These are phyloP conservation scores for Drosophila virilis DNA, from an alignment of 1,140 invertebrate genomes.

Conservation along the genomic window DNA sequence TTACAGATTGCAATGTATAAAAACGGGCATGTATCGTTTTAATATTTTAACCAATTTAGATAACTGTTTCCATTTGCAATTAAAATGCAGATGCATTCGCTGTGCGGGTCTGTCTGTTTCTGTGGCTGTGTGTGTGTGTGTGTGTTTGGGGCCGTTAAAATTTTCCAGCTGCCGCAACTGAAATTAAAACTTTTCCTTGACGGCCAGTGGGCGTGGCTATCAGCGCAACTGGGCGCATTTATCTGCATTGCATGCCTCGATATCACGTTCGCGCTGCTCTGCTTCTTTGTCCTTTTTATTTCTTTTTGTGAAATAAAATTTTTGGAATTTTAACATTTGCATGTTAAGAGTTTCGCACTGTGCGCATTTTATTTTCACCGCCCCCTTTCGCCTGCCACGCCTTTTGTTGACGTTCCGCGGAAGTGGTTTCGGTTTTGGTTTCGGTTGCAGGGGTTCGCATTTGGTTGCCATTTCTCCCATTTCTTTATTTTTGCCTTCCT, in stretches of 20 bases:
- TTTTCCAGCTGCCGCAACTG: constrained; percentile 60
- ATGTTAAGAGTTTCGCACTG: constrained; percentile 81
- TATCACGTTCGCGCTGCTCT: constrained; percentile 65
- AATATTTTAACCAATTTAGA: constrained; percentile 84
- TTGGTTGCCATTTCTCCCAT: constrained; percentile 34
- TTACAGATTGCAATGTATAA: constrained; percentile 21
- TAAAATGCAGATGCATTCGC: constrained; percentile 72
- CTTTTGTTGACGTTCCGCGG: constrained; percentile 53
- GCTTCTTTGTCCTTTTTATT: neutral
- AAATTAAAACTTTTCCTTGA: constrained; percentile 81
- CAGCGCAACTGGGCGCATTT: constrained; percentile 69
- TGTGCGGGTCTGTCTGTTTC: neutral
- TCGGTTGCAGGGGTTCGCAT: constrained; percentile 15
- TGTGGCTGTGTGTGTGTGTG: no score
- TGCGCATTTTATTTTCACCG: constrained; percentile 60
- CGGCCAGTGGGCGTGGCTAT: constrained; percentile 40
- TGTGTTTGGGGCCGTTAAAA: constrained; percentile 47
- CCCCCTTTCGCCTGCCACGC: constrained; percentile 17
- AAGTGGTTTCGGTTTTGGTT: constrained; percentile 59
- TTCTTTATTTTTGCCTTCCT: constrained; percentile 20
- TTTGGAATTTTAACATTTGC: constrained; percentile 52
- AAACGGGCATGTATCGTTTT: constrained; percentile 67
- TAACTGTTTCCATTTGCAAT: constrained; percentile 84
- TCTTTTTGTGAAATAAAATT: constrained; percentile 65
- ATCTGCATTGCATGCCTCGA: constrained; percentile 71